phyloP scores from a whole-genome alignment of 1,140 invertebrate species.

The Holcopasites calliopsidis region DNA sequence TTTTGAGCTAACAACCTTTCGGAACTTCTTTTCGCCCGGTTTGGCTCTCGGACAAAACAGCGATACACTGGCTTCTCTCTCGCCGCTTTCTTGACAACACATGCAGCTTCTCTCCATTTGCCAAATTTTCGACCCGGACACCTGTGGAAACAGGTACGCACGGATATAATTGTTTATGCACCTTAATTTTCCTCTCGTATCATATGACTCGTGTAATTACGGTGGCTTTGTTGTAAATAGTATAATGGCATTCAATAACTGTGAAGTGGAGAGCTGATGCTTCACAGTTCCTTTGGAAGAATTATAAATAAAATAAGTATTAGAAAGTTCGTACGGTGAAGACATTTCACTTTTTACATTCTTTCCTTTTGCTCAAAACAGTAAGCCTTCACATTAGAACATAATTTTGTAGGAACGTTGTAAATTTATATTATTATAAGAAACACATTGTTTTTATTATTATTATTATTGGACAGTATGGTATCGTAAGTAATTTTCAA shows the following conservation, averaged over 20 bases:
- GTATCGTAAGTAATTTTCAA: no score
- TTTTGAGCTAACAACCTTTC: conserved; percentile 83
- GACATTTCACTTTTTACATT: no score
- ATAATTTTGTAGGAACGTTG: no score
- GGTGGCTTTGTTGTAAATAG: not conserved
- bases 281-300: not conserved
- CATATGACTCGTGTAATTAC: not conserved
- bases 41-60: conserved; percentile 94
- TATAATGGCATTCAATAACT: not conserved
- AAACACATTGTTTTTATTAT: not conserved
- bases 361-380: no score
- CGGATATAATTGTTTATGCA: not conserved
- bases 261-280: not conserved
- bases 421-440: no score
- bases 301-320: not conserved
- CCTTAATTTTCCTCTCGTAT: not conserved
- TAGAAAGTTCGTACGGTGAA: not conserved
- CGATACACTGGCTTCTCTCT: conserved; percentile 92
- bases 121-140: conserved; percentile 97
- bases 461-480: no score
- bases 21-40: conserved; percentile 90
- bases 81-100: conserved; percentile 96
- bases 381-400: no score
- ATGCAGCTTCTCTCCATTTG: conserved; percentile 97
- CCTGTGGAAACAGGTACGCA: conserved; percentile 80